phyloP scores from a whole-genome alignment of 2,797 vertebrate species.

The Oryzias dopingdopingensis region DNA sequence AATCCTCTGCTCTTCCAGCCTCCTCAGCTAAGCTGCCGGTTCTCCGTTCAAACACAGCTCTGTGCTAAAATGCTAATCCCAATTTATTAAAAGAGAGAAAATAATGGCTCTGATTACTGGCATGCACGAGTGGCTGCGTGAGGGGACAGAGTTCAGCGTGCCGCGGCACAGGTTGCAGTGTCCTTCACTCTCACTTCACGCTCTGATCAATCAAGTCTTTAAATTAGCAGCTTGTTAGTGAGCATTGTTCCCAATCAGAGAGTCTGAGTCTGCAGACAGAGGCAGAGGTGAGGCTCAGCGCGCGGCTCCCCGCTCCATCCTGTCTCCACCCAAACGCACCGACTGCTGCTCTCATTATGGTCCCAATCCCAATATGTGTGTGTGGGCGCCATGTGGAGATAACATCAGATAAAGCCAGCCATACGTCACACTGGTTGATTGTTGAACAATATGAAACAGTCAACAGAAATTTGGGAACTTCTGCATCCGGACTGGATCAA shows the following conservation, averaged over 20 bases:
- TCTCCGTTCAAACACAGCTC: slow-evolving; percentile 47
- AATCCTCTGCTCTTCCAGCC: slow-evolving; percentile 68
- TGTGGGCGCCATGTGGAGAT: no score
- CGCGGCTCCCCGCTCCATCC: slow-evolving; percentile 25
- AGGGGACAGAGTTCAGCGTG: slow-evolving; percentile 18
- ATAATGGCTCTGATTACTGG: slow-evolving; percentile 32
- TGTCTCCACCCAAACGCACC: not conserved
- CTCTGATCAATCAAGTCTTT: slow-evolving; percentile 47
- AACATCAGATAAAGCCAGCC: no score
- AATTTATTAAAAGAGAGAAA: slow-evolving; percentile 34
- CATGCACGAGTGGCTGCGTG: slow-evolving; percentile 14
- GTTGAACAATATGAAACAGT: no score
- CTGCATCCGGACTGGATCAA: no score
- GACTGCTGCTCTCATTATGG: not conserved
- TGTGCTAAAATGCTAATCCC: slow-evolving; percentile 59
- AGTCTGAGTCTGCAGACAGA: slow-evolving; percentile 40
- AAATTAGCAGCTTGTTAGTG: slow-evolving; percentile 54
- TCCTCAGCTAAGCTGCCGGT: slow-evolving; percentile 54
- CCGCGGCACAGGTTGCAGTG: slow-evolving; percentile 29
- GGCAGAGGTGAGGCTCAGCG: slow-evolving; percentile 18
- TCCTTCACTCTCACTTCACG: slow-evolving; percentile 52
- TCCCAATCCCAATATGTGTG: not conserved
- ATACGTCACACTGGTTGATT: no score
- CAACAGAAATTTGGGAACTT: no score
- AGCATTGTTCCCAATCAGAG: slow-evolving; percentile 57